A percentile compares a stretch with the other conserved stretches of the same genome.
phyloP scores from a whole-genome alignment of 2,888 invertebrate genomes.

The Palloptera scutellata region DNA sequence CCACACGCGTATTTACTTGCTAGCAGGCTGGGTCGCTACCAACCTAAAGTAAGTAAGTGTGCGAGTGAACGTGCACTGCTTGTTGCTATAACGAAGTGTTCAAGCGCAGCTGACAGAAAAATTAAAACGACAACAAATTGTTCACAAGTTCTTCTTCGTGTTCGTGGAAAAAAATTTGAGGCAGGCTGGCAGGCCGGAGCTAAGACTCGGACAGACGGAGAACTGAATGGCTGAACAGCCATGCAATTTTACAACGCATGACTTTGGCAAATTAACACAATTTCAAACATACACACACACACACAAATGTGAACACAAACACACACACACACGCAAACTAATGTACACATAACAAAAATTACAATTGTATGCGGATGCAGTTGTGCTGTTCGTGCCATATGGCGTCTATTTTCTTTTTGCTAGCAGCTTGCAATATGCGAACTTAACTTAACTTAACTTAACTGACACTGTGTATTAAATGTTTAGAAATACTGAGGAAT shows the following conservation, averaged over 20 bases:
- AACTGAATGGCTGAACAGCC: conserved; percentile 6
- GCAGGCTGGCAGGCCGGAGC: conserved; percentile 7
- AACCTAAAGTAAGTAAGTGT: neutral
- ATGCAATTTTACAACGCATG: conserved; percentile 37
- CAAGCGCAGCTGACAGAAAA: conserved; percentile 17
- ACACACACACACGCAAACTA: conserved; percentile 17
- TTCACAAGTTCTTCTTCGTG: neutral
- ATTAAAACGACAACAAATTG: conserved; percentile 21
- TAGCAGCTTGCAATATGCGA: neutral
- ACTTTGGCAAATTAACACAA: conserved; percentile 45
- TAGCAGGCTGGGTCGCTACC: neutral
- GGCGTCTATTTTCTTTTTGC: neutral
- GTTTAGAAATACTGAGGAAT: too few relatives aligned
- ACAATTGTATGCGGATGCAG: neutral
- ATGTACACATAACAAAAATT: neutral
- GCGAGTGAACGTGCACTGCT: neutral
- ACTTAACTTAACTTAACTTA: too few relatives aligned
- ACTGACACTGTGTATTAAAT: too few relatives aligned
- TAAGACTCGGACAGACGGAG: conserved; percentile 4
- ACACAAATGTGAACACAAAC: conserved; percentile 23
- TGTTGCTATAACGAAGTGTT: neutral
- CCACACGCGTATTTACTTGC: conserved; percentile 8
- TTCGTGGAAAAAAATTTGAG: conserved; percentile 8
- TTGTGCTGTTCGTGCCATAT: neutral
- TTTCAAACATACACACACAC: conserved; percentile 44